Evolutionary conservation across 2,113 vertebrate species (phyloP).

Genomic region (mouse (Mus musculus)): GRCm39 chr9:102769501-102770000

Average conservation of each 20-base stretch:
- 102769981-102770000: slow-evolving; percentile 44
- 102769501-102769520: neutral
- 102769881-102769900: neutral
- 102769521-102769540: neutral
- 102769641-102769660: neutral
- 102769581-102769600: neutral
- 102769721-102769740: too few species aligned
- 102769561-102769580: neutral
- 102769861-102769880: neutral
- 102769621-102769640: neutral
- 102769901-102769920: slow-evolving; percentile 17
- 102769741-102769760: neutral
- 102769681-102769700: neutral
- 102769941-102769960: neutral
- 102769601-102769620: neutral
- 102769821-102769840: neutral
- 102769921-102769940: slow-evolving; percentile 15
- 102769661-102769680: neutral
- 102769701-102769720: neutral
- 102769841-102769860: neutral
- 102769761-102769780: neutral
- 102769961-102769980: slow-evolving; percentile 40
- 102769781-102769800: slow-evolving; percentile 39
- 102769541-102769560: neutral
- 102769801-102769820: slow-evolving; percentile 38